These are phyloP conservation scores for Macropodus opercularis DNA, from an alignment of 2,797 vertebrate species.

Conservation along the genomic window DNA sequence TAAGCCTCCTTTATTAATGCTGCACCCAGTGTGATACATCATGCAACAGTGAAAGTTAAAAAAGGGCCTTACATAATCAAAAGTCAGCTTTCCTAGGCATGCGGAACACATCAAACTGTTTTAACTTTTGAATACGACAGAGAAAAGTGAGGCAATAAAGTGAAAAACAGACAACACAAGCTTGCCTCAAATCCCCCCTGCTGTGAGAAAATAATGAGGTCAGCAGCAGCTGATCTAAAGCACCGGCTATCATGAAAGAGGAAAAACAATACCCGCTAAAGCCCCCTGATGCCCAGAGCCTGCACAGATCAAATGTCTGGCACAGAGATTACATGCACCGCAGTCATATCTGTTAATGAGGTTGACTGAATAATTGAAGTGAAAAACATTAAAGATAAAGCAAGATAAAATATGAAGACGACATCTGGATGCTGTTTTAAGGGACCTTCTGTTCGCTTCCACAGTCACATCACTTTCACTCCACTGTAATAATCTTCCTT, in stretches of 20 bases:
- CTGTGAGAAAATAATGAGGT: conserved; percentile 65
- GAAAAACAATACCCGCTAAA: conserved; percentile 56
- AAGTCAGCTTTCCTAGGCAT: conserved; percentile 6
- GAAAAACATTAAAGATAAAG: conserved; percentile 58
- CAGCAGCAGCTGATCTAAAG: conserved; percentile 51
- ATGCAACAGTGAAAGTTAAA: conserved; percentile 16
- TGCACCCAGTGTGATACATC: conserved; percentile 30
- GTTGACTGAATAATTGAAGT: conserved; percentile 69
- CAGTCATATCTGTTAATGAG: conserved; percentile 72
- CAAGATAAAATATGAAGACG: conserved; percentile 67
- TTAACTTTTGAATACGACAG: conserved; percentile 20
- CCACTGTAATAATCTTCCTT: conserved; percentile 33
- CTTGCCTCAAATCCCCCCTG: conserved; percentile 35
- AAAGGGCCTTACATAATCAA: conserved; percentile 30
- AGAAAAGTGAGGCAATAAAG: conserved; percentile 43
- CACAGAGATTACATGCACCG: conserved; percentile 53
- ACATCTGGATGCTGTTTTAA: conserved; percentile 61
- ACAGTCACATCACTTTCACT: conserved; percentile 36
- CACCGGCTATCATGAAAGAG: conserved; percentile 57
- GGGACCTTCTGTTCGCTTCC: conserved; percentile 39
- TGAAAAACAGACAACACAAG: conserved; percentile 35
- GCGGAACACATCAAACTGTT: conserved; percentile 20
- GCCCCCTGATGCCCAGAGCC: conserved; percentile 44
- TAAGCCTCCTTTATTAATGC: conserved; percentile 36
- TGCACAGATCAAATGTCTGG: conserved; percentile 66